phyloP scores from a whole-genome alignment of 1,140 invertebrate species.

The Aphelinus certus region DNA sequence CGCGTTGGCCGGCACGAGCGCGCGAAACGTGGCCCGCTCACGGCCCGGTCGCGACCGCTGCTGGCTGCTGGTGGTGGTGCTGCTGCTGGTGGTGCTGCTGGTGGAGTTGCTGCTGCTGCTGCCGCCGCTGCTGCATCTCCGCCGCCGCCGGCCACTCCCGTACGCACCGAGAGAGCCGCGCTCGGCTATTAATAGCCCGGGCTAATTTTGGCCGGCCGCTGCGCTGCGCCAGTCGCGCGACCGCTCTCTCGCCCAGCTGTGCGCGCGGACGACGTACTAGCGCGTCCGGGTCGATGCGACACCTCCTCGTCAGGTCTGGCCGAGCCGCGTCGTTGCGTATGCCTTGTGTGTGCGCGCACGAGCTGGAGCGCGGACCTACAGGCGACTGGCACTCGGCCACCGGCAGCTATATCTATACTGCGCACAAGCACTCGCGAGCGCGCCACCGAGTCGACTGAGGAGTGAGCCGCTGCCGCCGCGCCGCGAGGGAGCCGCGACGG shows the following conservation, averaged over 20 bases:
- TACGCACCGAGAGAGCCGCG: background rate
- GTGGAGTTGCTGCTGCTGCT: too few relatives aligned
- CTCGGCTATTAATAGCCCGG: too few relatives aligned
- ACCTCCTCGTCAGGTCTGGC: too few relatives aligned
- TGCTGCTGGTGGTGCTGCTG: slow-evolving; percentile 1
- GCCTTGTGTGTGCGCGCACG: background rate
- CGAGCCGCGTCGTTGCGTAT: background rate
- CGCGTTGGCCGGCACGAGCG: background rate
- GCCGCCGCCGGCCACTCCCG: background rate
- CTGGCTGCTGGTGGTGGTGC: background rate
- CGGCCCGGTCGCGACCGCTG: background rate
- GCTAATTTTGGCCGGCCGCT: too few relatives aligned
- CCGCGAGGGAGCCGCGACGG: too few relatives aligned
- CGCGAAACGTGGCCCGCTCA: background rate
- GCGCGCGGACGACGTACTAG: too few relatives aligned
- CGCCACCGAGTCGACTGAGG: slow-evolving; percentile 35
- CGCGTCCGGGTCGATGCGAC: background rate
- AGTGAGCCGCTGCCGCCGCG: background rate
- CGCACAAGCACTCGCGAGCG: slow-evolving; percentile 22
- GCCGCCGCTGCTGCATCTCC: background rate
- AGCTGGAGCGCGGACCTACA: too few relatives aligned
- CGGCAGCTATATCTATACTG: too few relatives aligned
- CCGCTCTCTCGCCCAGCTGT: too few relatives aligned
- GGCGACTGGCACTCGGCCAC: too few relatives aligned
- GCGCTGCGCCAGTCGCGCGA: too few relatives aligned